A percentile compares a stretch with the other conserved stretches of the same genome.
Evolutionary conservation across 1,140 invertebrate genomes (phyloP).

Genomic region (Trichoplusia ni): DNA sequence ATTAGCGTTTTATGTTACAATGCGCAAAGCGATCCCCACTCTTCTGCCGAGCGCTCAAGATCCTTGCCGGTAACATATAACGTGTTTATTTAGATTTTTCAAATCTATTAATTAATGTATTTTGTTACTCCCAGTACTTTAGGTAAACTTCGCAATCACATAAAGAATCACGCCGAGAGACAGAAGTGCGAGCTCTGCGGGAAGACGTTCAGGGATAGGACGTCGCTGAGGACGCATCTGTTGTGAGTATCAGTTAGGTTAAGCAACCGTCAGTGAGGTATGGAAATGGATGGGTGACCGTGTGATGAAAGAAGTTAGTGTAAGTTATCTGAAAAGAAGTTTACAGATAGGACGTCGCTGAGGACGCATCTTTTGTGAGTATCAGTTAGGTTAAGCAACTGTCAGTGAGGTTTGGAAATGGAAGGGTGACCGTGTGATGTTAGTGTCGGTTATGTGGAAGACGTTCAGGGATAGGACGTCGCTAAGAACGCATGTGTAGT

Average conservation of each 20-base stretch:
- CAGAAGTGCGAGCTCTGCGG: slow-evolving; percentile 58
- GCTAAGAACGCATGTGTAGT: slow-evolving; percentile 63
- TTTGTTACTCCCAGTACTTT: slow-evolving; percentile 45
- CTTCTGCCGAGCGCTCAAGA: no score
- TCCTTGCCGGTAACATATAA: no score
- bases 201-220: slow-evolving; percentile 57
- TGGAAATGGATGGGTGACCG: no score
- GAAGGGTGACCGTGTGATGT: no score
- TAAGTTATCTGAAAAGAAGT: slow-evolving; percentile 57
- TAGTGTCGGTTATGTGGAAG: slow-evolving; percentile 57
- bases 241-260: no score
- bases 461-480: slow-evolving; percentile 57
- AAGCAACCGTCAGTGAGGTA: no score
- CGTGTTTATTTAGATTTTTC: no score
- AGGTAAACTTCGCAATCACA: slow-evolving; percentile 56
- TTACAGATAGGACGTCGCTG: slow-evolving; percentile 55
- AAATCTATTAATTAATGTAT: not conserved
- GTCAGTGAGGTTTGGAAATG: no score
- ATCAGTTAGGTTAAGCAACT: no score
- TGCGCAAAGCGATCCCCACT: no score
- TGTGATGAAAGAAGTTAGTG: slow-evolving; percentile 60
- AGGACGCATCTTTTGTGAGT: slow-evolving; percentile 66
- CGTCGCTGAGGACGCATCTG: slow-evolving; percentile 58
- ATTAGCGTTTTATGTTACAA: no score
- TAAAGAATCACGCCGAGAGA: slow-evolving; percentile 57